Evolutionary conservation across 2,888 invertebrate species (phyloP), one percentile per base, ranked within the genome.

Genomic region (Hirtodrosophila trivittata): DNA sequence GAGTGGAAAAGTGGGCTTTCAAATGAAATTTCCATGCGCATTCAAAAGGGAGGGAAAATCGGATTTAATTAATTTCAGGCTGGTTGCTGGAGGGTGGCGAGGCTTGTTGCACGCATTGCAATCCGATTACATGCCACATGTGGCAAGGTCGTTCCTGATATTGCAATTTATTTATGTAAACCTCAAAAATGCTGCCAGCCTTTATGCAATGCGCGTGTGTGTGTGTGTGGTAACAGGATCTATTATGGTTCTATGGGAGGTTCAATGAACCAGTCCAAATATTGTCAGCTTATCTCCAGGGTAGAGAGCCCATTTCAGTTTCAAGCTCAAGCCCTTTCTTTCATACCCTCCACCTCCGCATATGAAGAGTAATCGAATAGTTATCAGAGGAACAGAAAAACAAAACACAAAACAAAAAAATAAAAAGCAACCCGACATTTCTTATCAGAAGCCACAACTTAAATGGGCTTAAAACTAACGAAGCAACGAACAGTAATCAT

Each of bases 391-490:
- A 21, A 21, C 18, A 21, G 18, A 21, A 5, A 21, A 49, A 51
- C 32, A 6, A 10, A 37, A 32, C 33, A 32, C 42, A 9, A 30
- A 43, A 43, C 26, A 41, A 10, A 26, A 49, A 42, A 60, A 78
- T 54, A 73, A 52, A 68, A 41, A 49, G 8, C 63, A 65, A 58
- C 50, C 81, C 84, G 77, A 83, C 84, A 73, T 70, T 80, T 59
- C 28, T 76, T 83, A 83, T 77, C 84, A n/a, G 7, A 2, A 14
- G 13, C 2, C 18, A 21, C 25, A 14, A 28, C 14, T 47, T 32
- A 9, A 14, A 38, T 33, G 21, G 3, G 30, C 35, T 41, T 10
- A 28, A 30, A 58, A 42, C 16, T 14, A 33, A 35, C 16, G 55
- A 73, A 42, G 41, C 28, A 9, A 28, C 5, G n/a, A 28, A 9